Conservation (phyloP, 2,797 vertebrate species). For the Tenualosa thibaudeaui region DNA sequence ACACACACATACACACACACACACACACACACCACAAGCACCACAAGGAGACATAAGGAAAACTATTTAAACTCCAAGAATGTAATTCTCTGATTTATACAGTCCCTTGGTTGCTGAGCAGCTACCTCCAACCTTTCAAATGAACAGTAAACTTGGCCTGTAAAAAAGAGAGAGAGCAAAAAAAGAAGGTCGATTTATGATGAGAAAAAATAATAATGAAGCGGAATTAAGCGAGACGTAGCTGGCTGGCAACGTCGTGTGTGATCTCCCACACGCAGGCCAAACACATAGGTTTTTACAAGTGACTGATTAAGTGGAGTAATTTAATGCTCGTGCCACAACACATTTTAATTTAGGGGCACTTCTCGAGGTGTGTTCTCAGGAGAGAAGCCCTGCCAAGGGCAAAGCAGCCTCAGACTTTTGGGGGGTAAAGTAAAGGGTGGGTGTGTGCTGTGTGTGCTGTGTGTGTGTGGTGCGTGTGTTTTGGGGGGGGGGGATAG, state of each 20-base stretch:
- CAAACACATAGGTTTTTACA: slow-evolving; percentile 36
- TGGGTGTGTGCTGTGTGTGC: neutral
- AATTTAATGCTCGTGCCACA: slow-evolving; percentile 37
- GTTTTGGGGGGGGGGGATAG: slow-evolving; percentile 24
- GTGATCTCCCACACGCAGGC: slow-evolving; percentile 38
- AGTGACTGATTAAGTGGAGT: slow-evolving; percentile 38
- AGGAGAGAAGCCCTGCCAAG: neutral
- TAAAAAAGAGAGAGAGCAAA: slow-evolving; percentile 8
- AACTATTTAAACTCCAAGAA: slow-evolving; percentile 40
- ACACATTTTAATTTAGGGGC: slow-evolving; percentile 33
- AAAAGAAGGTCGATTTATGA: slow-evolving; percentile 31
- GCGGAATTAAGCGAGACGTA: slow-evolving; percentile 31
- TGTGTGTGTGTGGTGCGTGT: slow-evolving; percentile 14
- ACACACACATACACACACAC: neutral
- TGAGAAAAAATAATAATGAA: slow-evolving; percentile 30
- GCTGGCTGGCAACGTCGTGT: slow-evolving; percentile 37
- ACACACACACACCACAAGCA: neutral
- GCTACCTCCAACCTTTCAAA: slow-evolving; percentile 38
- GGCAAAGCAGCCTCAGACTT: slow-evolving; percentile 32
- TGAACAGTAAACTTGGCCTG: slow-evolving; percentile 29
- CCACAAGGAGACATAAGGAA: slow-evolving; percentile 37
- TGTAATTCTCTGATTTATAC: slow-evolving; percentile 38
- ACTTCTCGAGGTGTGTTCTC: slow-evolving; percentile 19
- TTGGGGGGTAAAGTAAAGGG: neutral
- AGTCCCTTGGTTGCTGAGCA: slow-evolving; percentile 32